phyloP scores from a whole-genome alignment of 2,888 invertebrate genomes.

The Habroteleia sp. region DNA sequence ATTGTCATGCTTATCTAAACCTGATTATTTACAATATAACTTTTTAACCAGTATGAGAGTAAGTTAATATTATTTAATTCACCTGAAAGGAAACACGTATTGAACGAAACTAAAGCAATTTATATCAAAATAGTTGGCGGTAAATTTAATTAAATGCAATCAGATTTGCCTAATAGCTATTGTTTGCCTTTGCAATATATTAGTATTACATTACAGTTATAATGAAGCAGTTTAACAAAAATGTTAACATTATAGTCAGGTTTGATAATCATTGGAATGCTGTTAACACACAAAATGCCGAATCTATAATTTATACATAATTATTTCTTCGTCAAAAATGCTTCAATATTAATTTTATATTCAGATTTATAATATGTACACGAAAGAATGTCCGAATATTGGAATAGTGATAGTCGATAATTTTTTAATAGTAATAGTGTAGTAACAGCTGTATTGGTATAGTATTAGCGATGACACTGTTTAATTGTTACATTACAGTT shows the following conservation, averaged over 20 bases:
- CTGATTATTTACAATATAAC: slow-evolving; percentile 27
- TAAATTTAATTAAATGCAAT: too few species aligned
- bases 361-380: slow-evolving; percentile 37
- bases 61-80: too few species aligned
- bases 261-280: too few species aligned
- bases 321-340: slow-evolving; percentile 16
- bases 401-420: slow-evolving; percentile 39
- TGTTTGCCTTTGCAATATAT: slow-evolving; percentile 1
- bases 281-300: too few species aligned
- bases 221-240: too few species aligned
- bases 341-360: slow-evolving; percentile 21
- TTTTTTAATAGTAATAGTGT: slow-evolving; percentile 30
- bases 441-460: slow-evolving; percentile 40
- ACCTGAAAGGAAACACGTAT: too few species aligned
- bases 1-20: slow-evolving; percentile 23
- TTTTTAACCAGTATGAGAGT: too few species aligned
- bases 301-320: too few species aligned
- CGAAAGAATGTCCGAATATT: slow-evolving; percentile 29
- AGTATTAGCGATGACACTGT: slow-evolving; percentile 35
- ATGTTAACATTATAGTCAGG: too few species aligned
- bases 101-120: too few species aligned
- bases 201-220: too few species aligned
- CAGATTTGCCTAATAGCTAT: slow-evolving; percentile 2
- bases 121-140: too few species aligned
- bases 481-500: slow-evolving; percentile 36